These are phyloP conservation scores for Cyclura pinguis DNA, from an alignment of 2,797 vertebrate species.

Conservation along the genomic window DNA sequence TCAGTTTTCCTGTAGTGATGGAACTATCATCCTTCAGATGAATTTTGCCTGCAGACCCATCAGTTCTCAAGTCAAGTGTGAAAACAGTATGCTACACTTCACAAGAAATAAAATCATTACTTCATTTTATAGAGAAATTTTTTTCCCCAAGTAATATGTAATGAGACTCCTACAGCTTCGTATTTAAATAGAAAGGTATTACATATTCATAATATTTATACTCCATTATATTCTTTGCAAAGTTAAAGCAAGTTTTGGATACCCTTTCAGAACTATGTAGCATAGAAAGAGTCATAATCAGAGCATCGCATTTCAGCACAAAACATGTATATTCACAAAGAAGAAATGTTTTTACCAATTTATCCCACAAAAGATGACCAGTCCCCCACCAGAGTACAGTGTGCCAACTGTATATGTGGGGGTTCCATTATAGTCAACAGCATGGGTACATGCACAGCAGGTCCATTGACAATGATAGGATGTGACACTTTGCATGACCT, in stretches of 20 bases:
- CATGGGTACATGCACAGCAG: too few relatives aligned
- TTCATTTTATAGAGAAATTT: not conserved
- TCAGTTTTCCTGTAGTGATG: constrained; percentile 8
- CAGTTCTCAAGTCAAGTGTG: constrained; percentile 9
- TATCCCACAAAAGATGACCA: not conserved
- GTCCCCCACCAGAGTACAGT: too few relatives aligned
- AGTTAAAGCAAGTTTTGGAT: not conserved
- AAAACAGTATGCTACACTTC: constrained; percentile 8
- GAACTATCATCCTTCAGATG: constrained; percentile 27
- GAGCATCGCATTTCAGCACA: not conserved
- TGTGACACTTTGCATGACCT: too few relatives aligned
- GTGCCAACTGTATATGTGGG: too few relatives aligned
- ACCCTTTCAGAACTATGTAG: not conserved
- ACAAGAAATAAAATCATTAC: constrained; percentile 31
- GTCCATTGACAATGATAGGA: too few relatives aligned
- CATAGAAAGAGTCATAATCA: not conserved
- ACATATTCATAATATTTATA: not conserved
- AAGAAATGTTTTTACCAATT: too few relatives aligned
- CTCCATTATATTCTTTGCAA: not conserved
- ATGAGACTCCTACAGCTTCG: not conserved
- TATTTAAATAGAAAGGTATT: not conserved
- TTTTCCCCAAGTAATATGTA: not conserved
- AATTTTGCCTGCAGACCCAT: constrained; percentile 17
- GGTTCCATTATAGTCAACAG: too few relatives aligned
- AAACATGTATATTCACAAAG: not conserved